Evolutionary conservation across 2,113 vertebrate species (phyloP).

Genomic region (Tragulus kanchil): DNA sequence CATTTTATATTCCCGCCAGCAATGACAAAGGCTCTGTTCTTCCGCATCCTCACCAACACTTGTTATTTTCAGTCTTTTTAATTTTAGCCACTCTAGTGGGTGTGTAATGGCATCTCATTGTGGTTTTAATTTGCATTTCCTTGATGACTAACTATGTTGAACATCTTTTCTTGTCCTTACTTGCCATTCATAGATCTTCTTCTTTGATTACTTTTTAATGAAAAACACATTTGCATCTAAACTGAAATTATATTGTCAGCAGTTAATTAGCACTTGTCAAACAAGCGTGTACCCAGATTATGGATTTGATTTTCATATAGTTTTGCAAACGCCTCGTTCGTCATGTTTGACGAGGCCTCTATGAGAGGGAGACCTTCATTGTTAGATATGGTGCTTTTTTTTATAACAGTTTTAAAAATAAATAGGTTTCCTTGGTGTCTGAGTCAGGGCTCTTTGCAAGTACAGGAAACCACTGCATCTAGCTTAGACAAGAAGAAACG

Average conservation of each 20-base stretch:
- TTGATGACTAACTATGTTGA: constrained; percentile 60
- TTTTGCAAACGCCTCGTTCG: constrained; percentile 60
- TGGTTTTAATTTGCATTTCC: constrained; percentile 64
- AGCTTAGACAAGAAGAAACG: neutral
- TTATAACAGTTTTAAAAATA: constrained; percentile 75
- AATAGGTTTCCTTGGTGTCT: constrained; percentile 73
- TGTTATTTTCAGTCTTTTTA: constrained; percentile 71
- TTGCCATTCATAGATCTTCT: constrained; percentile 74
- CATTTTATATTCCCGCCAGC: neutral
- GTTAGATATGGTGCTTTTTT: constrained; percentile 70
- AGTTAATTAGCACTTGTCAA: constrained; percentile 90
- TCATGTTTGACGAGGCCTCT: constrained; percentile 54
- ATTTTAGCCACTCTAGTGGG: constrained; percentile 27
- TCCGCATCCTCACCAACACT: constrained; percentile 56
- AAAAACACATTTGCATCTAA: constrained; percentile 84
- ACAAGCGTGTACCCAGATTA: constrained; percentile 65
- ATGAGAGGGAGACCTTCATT: constrained; percentile 40
- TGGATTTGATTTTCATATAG: constrained; percentile 77
- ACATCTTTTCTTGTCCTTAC: constrained; percentile 60
- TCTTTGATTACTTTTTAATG: constrained; percentile 85
- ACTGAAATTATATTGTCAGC: constrained; percentile 85
- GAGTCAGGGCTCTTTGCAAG: constrained; percentile 62
- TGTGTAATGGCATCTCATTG: neutral
- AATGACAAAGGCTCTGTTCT: neutral
- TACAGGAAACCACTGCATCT: neutral